Percentiles rank a stretch among this genome's conserved stretches.
Conservation (phyloP, 2,797 vertebrate species). For the Halcyon badia region DNA sequence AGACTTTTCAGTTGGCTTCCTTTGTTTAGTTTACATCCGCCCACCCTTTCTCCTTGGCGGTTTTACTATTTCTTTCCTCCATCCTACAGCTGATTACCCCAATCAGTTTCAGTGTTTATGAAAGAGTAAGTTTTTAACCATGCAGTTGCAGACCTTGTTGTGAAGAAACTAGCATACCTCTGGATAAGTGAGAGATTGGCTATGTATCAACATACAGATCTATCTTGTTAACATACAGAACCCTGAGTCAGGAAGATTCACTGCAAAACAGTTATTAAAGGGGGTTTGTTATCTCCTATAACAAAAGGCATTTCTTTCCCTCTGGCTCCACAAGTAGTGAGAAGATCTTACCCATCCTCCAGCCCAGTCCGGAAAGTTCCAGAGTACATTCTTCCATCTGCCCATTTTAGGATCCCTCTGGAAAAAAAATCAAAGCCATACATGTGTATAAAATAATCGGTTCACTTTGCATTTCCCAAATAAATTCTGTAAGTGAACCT, state of each 20-base stretch:
- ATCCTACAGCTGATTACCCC: background rate
- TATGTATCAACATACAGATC: background rate
- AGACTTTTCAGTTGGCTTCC: background rate
- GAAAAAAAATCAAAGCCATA: slow-evolving; percentile 26
- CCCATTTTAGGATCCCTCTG: slow-evolving; percentile 94
- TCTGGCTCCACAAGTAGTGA: background rate
- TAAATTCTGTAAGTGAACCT: background rate
- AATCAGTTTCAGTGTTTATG: background rate
- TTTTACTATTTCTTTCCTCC: background rate
- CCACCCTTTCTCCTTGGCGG: background rate
- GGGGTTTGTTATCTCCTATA: background rate
- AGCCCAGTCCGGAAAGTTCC: slow-evolving; percentile 92
- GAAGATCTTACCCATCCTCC: slow-evolving; percentile 91
- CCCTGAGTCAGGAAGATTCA: background rate
- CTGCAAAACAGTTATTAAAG: background rate
- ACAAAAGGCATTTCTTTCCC: background rate
- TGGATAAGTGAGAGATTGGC: background rate
- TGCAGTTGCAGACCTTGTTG: background rate
- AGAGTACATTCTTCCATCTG: slow-evolving; percentile 92
- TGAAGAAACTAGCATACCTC: background rate
- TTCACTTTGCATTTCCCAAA: background rate
- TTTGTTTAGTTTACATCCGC: background rate
- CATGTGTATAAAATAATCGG: background rate
- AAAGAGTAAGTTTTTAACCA: background rate
- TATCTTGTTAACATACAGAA: background rate